Percentiles rank a stretch among this genome's conserved stretches.
phyloP scores from a whole-genome alignment of 2,888 invertebrate species.

The Chrysodeixis includens region DNA sequence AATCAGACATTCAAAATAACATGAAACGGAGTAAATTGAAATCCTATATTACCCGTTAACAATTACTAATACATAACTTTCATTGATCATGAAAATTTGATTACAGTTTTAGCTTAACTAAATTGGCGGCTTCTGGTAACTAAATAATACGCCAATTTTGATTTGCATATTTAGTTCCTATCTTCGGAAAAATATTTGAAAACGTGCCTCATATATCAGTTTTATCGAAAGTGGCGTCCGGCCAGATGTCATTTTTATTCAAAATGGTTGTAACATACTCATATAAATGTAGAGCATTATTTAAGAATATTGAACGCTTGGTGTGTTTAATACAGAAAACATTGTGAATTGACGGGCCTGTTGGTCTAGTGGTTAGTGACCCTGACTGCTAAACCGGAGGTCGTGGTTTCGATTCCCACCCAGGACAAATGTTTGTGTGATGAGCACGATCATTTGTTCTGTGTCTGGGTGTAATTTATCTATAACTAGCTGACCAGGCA shows the following conservation, averaged over 20 bases:
- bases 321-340: neutral
- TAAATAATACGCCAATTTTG: neutral
- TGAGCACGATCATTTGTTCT: no score
- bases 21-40: neutral
- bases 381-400: no score
- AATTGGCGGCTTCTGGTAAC: no score
- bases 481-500: no score
- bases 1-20: neutral
- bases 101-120: neutral
- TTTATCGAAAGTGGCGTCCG: slow-evolving; percentile 5
- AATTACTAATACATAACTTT: neutral
- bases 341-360: no score
- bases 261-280: neutral
- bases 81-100: neutral
- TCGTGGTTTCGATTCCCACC: no score
- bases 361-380: no score
- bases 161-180: neutral
- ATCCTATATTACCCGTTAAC: neutral
- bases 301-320: neutral
- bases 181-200: neutral
- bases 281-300: neutral
- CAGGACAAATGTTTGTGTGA: no score
- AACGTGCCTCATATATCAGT: neutral
- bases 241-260: slow-evolving; percentile 11
- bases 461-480: no score